Conservation (phyloP, 2,888 invertebrate species). For the Eustalomyia histrio region DNA sequence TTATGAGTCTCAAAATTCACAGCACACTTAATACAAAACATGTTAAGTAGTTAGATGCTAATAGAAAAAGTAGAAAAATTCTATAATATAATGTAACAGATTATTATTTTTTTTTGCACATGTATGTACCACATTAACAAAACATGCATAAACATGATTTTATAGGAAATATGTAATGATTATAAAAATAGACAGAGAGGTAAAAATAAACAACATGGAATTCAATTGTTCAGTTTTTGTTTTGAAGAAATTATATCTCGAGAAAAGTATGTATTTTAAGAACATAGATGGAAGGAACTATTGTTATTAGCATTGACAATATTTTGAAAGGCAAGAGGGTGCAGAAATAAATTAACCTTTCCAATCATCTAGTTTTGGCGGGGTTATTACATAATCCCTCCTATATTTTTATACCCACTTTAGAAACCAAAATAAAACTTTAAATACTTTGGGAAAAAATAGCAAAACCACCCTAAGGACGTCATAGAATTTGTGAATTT, state of each 20-base stretch:
- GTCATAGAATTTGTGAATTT: no score
- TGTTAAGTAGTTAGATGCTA: background rate
- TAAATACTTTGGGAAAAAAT: no score
- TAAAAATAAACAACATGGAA: constrained; percentile 13
- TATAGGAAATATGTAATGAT: constrained; percentile 46
- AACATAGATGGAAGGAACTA: background rate
- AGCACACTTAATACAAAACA: background rate
- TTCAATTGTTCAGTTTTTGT: constrained; percentile 20
- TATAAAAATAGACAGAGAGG: constrained; percentile 7
- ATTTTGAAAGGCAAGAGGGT: no score
- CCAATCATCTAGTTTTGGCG: no score
- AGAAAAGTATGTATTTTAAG: background rate
- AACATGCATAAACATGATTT: constrained; percentile 54
- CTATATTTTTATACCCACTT: no score
- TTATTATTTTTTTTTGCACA: constrained; percentile 37
- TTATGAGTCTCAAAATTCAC: constrained; percentile 16
- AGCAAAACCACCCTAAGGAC: no score
- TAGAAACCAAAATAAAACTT: no score
- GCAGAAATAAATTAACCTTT: no score
- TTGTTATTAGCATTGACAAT: background rate
- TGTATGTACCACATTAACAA: constrained; percentile 41
- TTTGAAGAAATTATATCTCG: background rate
- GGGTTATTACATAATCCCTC: no score
- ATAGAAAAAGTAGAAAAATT: constrained; percentile 16
- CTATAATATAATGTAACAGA: constrained; percentile 46